These are phyloP conservation scores for Alligator mississippiensis DNA, from an alignment of 2,113 vertebrate species.

Conservation along the genomic window DNA sequence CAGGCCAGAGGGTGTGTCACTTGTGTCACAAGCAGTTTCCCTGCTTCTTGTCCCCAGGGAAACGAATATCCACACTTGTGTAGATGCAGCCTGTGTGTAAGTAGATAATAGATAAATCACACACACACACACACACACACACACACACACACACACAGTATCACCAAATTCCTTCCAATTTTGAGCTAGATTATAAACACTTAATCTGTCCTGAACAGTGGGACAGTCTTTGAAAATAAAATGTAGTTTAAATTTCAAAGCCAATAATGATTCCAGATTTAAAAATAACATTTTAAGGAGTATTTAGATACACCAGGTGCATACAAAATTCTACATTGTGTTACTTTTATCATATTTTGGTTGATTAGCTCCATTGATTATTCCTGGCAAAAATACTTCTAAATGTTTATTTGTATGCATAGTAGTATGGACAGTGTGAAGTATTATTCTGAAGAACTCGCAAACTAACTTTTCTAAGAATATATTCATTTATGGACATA, in stretches of 20 bases:
- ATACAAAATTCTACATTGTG: not conserved
- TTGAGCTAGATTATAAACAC: rapidly evolving
- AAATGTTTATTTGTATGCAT: not conserved
- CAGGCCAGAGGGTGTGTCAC: too few species aligned
- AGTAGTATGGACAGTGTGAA: not conserved
- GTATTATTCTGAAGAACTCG: slow-evolving; percentile 9
- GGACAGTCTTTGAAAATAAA: rapidly evolving
- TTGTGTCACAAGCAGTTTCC: too few species aligned
- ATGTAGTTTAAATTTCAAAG: not conserved
- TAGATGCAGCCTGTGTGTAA: not conserved
- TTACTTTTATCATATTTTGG: not conserved
- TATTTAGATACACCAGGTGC: not conserved
- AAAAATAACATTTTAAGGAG: not conserved
- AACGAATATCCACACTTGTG: rapidly evolving
- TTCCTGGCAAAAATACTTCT: not conserved
- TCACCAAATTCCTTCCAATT: not conserved
- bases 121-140: not conserved
- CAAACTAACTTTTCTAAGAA: not conserved
- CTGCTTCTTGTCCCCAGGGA: not conserved
- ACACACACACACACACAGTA: not conserved
- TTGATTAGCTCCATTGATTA: not conserved
- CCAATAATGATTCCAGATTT: not conserved
- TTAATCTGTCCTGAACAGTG: not conserved
- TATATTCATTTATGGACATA: not conserved
- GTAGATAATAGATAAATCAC: not conserved